These are phyloP conservation scores for Ornithorhynchus anatinus DNA, from an alignment of 2,113 vertebrate species.

Conservation along the genomic window DNA sequence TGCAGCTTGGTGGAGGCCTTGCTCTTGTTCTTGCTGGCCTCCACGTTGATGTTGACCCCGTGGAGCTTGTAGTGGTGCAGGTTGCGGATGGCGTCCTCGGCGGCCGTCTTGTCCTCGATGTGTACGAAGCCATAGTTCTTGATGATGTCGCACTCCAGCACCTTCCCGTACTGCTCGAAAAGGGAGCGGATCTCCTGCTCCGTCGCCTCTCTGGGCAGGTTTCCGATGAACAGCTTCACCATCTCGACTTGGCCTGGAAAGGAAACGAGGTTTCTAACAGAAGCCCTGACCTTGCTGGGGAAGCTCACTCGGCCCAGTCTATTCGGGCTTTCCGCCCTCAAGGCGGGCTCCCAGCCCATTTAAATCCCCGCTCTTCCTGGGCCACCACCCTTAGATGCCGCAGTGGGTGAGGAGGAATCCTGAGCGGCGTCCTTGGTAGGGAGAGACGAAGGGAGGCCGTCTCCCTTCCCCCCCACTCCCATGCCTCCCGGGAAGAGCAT, in stretches of 20 bases:
- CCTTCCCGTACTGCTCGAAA: conserved; percentile 94
- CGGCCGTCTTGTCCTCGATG: conserved; percentile 88
- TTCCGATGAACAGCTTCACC: conserved; percentile 98
- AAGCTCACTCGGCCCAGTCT: too few species aligned
- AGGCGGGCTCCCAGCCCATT: too few species aligned
- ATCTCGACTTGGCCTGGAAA: conserved; percentile 72
- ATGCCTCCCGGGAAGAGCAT: too few species aligned
- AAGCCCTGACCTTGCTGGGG: too few species aligned
- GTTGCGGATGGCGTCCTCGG: conserved; percentile 90
- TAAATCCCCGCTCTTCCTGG: too few species aligned
- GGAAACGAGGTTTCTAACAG: too few species aligned
- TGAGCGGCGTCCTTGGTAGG: too few species aligned
- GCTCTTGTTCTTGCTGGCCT: conserved; percentile 89
- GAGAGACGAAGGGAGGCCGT: too few species aligned
- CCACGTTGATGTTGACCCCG: conserved; percentile 92
- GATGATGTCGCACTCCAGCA: conserved; percentile 93
- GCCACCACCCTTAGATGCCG: too few species aligned
- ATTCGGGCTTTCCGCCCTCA: too few species aligned
- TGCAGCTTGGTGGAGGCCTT: conserved; percentile 93
- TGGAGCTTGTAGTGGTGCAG: conserved; percentile 95
- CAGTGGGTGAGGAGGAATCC: too few species aligned
- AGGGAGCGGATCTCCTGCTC: conserved; percentile 89
- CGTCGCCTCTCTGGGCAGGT: conserved; percentile 89
- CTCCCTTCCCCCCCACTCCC: too few species aligned
- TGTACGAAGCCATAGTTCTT: conserved; percentile 98